Evolutionary conservation across 2,888 invertebrate species (phyloP).

Genomic region (Suillia variegata): DNA sequence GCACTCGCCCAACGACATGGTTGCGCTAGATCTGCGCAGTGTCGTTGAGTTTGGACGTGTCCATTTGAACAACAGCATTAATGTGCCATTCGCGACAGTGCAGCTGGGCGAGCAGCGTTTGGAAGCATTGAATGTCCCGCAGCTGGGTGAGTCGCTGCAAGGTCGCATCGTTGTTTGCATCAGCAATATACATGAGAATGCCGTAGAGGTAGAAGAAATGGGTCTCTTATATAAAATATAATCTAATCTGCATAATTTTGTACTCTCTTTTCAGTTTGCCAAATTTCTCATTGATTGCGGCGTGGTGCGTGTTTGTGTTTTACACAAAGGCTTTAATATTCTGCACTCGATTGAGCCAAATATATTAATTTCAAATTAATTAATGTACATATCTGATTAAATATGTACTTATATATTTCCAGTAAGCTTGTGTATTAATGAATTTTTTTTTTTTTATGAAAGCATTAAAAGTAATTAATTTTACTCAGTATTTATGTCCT

Average conservation of each 20-base stretch:
- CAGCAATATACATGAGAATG: constrained; percentile 78
- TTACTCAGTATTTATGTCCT: too few species aligned
- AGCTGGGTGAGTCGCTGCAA: constrained; percentile 65
- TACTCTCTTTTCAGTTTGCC: constrained; percentile 73
- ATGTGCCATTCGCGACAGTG: constrained; percentile 85
- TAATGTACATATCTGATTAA: too few species aligned
- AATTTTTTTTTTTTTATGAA: too few species aligned
- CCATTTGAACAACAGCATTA: constrained; percentile 80
- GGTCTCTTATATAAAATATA: constrained; percentile 56
- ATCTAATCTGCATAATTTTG: background rate
- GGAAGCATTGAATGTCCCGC: constrained; percentile 71
- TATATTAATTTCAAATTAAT: constrained; percentile 57
- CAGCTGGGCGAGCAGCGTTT: constrained; percentile 73
- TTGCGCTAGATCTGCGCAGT: constrained; percentile 72
- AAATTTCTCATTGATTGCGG: constrained; percentile 80
- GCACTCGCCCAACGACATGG: constrained; percentile 64
- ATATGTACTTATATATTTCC: too few species aligned
- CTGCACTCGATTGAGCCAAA: constrained; percentile 71
- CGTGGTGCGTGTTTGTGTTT: constrained; percentile 78
- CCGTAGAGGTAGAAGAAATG: constrained; percentile 76
- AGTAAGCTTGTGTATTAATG: too few species aligned
- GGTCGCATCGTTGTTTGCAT: constrained; percentile 77
- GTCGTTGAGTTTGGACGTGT: constrained; percentile 70
- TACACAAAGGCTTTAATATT: constrained; percentile 87
- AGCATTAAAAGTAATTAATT: too few species aligned